These are phyloP conservation scores for Drosophila sp. DNA, from an alignment of 1,140 invertebrate species.

Conservation along the genomic window DNA sequence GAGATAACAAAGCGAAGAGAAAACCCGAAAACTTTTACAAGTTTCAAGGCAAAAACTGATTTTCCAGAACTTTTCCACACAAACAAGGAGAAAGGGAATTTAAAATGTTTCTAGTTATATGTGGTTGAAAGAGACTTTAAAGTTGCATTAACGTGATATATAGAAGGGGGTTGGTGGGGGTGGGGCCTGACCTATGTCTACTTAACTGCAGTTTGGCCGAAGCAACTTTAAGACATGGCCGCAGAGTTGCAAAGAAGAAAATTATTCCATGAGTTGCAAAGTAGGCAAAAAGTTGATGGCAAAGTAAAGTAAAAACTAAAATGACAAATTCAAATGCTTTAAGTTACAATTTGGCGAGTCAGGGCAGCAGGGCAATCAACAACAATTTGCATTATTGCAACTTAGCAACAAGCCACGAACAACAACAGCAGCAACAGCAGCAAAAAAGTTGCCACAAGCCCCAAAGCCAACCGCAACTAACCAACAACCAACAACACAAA, in stretches of 20 bases:
- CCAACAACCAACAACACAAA: conserved; percentile 40
- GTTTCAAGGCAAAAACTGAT: conserved; percentile 48
- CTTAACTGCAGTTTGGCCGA: conserved; percentile 12
- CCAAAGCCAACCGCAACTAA: conserved; percentile 54
- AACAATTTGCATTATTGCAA: conserved; percentile 77
- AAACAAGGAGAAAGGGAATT: not conserved
- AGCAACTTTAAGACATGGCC: not conserved
- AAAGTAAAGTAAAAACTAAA: not conserved
- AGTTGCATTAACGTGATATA: conserved; percentile 40
- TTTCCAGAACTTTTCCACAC: conserved; percentile 40
- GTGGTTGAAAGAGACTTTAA: conserved; percentile 34
- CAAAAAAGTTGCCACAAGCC: conserved; percentile 49
- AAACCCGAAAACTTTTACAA: conserved; percentile 68
- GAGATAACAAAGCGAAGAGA: conserved; percentile 22
- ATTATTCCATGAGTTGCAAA: conserved; percentile 9
- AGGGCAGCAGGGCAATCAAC: conserved; percentile 56
- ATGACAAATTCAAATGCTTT: conserved; percentile 63
- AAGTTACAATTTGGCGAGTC: conserved; percentile 61
- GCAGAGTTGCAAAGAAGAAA: not conserved
- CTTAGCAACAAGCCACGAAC: conserved; percentile 34
- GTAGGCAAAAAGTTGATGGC: not conserved
- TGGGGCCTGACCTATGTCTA: conserved; percentile 5
- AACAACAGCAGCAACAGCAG: conserved; percentile 1
- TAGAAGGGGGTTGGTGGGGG: no score
- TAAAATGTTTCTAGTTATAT: conserved; percentile 25